Percentiles rank a stretch among this genome's conserved stretches.
These are phyloP conservation scores for Myotis davidii DNA, from an alignment of 2,113 vertebrate genomes.

Conservation along the genomic window DNA sequence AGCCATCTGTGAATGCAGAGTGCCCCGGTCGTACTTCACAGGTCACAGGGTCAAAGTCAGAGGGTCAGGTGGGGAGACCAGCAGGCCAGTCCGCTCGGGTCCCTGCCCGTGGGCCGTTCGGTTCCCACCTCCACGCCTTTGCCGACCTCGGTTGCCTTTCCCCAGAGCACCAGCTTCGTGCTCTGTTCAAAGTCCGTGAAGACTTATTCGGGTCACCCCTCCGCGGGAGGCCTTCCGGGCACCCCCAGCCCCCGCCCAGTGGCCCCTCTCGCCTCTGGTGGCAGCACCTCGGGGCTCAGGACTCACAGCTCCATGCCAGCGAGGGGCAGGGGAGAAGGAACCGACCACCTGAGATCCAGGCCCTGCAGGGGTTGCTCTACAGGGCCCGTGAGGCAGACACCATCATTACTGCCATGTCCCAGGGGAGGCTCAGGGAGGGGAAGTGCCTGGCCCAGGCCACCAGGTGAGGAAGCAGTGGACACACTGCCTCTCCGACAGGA, in stretches of 20 bases:
- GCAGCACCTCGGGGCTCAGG: background rate
- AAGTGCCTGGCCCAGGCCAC: background rate
- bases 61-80: background rate
- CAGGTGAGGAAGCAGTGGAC: background rate
- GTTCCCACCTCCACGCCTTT: background rate
- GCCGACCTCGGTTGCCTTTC: background rate
- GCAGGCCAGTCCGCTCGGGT: background rate
- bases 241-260: background rate
- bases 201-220: background rate
- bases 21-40: background rate
- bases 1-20: background rate
- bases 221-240: background rate
- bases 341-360: background rate
- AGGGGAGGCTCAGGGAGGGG: background rate
- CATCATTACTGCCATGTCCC: background rate
- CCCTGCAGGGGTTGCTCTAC: background rate
- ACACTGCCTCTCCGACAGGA: background rate
- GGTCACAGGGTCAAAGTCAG: background rate
- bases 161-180: background rate
- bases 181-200: background rate
- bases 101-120: background rate
- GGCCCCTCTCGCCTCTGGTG: background rate
- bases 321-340: background rate
- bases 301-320: background rate
- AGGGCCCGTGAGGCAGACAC: background rate